phyloP scores from a whole-genome alignment of 2,113 vertebrate genomes.

The rat (Rattus norvegicus) region GRCr8 NC_086039.1:101356001-101356500 shows the following conservation, averaged over 20 bases:
- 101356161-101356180: slow-evolving; percentile 56
- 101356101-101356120: slow-evolving; percentile 53
- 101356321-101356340: not conserved
- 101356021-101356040: slow-evolving; percentile 62
- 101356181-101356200: not conserved
- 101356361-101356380: slow-evolving; percentile 37
- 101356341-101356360: slow-evolving; percentile 40
- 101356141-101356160: slow-evolving; percentile 51
- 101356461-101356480: slow-evolving; percentile 59
- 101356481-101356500: slow-evolving; percentile 28
- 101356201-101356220: slow-evolving; percentile 20
- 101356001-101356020: slow-evolving; percentile 51
- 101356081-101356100: slow-evolving; percentile 22
- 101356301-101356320: not conserved
- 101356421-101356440: not conserved
- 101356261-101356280: slow-evolving; percentile 27
- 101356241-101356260: not conserved
- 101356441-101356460: slow-evolving; percentile 60
- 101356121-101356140: slow-evolving; percentile 44
- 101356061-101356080: slow-evolving; percentile 39
- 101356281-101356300: not conserved
- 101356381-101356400: not conserved
- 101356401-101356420: slow-evolving; percentile 50
- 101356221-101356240: not conserved
- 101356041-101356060: slow-evolving; percentile 47